A percentile compares a stretch with the other conserved stretches of the same genome.
Conservation (phyloP, 2,888 invertebrate genomes). For the Aromia moschata region DNA sequence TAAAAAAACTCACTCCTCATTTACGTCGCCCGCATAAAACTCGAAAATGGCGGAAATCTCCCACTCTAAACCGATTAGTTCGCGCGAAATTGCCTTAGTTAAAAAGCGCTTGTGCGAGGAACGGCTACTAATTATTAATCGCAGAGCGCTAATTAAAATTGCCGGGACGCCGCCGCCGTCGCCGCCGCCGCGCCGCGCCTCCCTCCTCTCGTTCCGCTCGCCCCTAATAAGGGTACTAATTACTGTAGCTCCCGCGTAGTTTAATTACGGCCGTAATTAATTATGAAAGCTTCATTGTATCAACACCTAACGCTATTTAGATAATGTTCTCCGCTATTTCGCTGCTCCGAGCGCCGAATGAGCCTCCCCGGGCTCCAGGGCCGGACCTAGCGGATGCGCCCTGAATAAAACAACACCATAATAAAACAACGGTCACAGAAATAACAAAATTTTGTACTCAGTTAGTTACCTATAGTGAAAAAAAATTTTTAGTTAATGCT, state of each 20-base stretch:
- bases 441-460: too few relatives aligned
- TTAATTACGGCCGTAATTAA: slow-evolving; percentile 63
- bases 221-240: slow-evolving; percentile 54
- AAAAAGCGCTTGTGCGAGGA: slow-evolving; percentile 37
- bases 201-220: slow-evolving; percentile 50
- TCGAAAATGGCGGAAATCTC: slow-evolving; percentile 29
- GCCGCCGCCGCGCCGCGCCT: too few relatives aligned
- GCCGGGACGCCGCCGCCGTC: slow-evolving; percentile 41
- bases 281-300: slow-evolving; percentile 61
- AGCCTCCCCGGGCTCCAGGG: too few relatives aligned
- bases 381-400: too few relatives aligned
- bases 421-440: too few relatives aligned
- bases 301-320: slow-evolving; percentile 59
- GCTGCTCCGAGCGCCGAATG: too few relatives aligned
- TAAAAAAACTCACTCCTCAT: too few relatives aligned
- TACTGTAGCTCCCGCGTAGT: slow-evolving; percentile 59
- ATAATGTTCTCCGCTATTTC: slow-evolving; percentile 51
- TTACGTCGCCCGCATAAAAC: too few relatives aligned
- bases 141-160: slow-evolving; percentile 52
- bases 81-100: slow-evolving; percentile 33
- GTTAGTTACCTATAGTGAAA: too few relatives aligned
- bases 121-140: slow-evolving; percentile 50
- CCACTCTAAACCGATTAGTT: slow-evolving; percentile 30
- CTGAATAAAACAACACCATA: too few relatives aligned
- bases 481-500: too few relatives aligned